A percentile compares a stretch with the other conserved stretches of the same genome.
Conservation (phyloP, 2,888 invertebrate species). For the Lydus trimaculatus region DNA sequence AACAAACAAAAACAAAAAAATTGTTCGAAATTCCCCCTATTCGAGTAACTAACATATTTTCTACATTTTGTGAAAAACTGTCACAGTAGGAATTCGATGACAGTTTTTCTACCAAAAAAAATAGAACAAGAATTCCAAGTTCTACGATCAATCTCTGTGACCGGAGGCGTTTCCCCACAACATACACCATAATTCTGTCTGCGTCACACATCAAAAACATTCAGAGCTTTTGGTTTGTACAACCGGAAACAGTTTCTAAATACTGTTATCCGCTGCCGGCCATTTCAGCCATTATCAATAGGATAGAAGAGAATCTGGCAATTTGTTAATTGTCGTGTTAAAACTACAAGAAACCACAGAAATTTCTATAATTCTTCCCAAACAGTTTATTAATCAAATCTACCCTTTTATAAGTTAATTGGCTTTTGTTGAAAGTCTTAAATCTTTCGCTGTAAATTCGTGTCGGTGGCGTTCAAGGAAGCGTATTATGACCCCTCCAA, state of each 20-base stretch:
- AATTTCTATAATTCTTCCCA: too few species aligned
- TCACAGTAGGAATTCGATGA: not conserved
- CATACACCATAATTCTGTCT: not conserved
- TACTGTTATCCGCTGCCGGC: not conserved
- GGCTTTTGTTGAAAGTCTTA: not conserved
- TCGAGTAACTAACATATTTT: not conserved
- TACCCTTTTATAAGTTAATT: not conserved
- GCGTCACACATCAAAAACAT: constrained; percentile 5
- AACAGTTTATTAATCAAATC: too few species aligned
- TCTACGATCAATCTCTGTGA: constrained; percentile 1
- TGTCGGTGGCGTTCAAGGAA: too few species aligned
- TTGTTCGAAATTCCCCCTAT: not conserved
- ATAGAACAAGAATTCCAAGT: not conserved
- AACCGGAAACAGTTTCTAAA: not conserved
- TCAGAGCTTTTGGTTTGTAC: not conserved
- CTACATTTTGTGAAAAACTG: not conserved
- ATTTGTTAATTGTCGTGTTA: not conserved
- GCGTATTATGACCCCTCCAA: too few species aligned
- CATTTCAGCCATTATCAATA: not conserved
- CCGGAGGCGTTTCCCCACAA: not conserved
- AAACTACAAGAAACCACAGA: not conserved
- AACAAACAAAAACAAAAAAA: not conserved
- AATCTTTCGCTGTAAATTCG: not conserved
- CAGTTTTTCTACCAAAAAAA: not conserved
- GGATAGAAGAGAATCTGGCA: not conserved